Base-by-base conservation (phyloP, 2,888 invertebrate genomes). In the Plagodis dolabraria region DNA sequence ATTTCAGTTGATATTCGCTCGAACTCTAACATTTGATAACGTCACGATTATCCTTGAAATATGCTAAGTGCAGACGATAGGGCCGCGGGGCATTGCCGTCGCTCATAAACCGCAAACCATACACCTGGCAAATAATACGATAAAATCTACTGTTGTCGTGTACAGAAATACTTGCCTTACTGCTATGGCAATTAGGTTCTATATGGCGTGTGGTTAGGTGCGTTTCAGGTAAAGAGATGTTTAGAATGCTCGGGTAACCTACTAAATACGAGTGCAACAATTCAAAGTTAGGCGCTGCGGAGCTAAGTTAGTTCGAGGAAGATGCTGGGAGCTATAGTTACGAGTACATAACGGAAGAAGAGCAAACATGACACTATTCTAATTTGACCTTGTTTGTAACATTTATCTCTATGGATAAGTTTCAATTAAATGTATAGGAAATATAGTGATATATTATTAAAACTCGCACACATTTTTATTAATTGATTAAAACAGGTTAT, bases 31-130 rank as follows among this genome's bases (percentile, higher is more conserved):
- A 51, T 54, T 40, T 22, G 47, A 53, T 53, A 57, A 34, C 52
- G 45, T 64, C 56, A 42, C 57, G 65, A 62, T 68, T 70, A 69
- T 68, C 63, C 67, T 55, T 61, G 68, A 67, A 66, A 69, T 69
- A 72, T 70, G 69, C 60, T 68, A 69, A 71, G 65, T 68, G 69
- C 57, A 44, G 64, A 51, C 64, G 69, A 66, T 63, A 70, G 65
- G 61, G 43, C 60, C 62, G 51, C 59, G 62, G 61, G 57, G 40
- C 56, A 47, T 56, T 51, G 57, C 57, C 53, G 12, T 44, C 33
- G 55, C 35, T 53, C 61, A 48, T 60, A 65, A 57, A 60, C 62
- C 58, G 53, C 45, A 47, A 47, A 60, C 67, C 53, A 48, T 57
- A 59, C 58, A 55, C 55, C 50, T 49, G 6, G 42, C 36, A 43